Percentiles rank a stretch among this genome's conserved stretches.
Evolutionary conservation across 2,888 invertebrate genomes (phyloP).

Genomic region (Megastigmus dorsalis): DNA sequence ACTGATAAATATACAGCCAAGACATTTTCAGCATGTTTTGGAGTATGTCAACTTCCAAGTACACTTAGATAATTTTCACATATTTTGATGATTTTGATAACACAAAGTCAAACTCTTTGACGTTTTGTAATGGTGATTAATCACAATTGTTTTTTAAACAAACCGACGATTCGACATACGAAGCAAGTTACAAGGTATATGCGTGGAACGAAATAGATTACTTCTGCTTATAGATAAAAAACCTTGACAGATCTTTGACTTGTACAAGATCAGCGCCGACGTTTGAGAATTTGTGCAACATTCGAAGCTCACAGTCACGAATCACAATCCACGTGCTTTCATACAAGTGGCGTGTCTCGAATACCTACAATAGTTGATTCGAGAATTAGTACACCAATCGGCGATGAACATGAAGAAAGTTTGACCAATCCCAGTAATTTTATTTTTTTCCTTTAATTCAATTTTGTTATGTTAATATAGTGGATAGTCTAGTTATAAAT

Average conservation of each 20-base stretch:
- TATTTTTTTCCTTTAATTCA: background rate
- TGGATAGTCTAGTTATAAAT: too few species aligned
- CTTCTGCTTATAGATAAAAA: background rate
- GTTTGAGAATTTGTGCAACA: background rate
- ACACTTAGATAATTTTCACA: slow-evolving; percentile 14
- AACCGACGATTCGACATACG: background rate
- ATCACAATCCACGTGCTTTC: slow-evolving; percentile 38
- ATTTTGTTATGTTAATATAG: background rate
- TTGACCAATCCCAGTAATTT: background rate
- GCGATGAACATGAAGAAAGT: background rate
- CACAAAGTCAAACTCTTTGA: too few species aligned
- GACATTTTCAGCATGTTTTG: slow-evolving; percentile 20
- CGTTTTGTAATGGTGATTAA: too few species aligned
- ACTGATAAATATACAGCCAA: background rate
- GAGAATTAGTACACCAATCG: background rate
- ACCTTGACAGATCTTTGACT: slow-evolving; percentile 20
- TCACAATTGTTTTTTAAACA: too few species aligned
- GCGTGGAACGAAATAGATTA: too few species aligned
- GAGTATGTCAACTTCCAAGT: background rate
- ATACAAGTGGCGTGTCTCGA: slow-evolving; percentile 30
- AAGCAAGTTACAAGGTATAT: slow-evolving; percentile 10
- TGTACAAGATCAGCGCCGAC: background rate
- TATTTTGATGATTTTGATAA: slow-evolving; percentile 27
- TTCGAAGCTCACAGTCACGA: background rate
- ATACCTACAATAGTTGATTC: background rate